Conservation (phyloP, 35 echinoderm and acorn worm species). For the Diadema setosum region DNA sequence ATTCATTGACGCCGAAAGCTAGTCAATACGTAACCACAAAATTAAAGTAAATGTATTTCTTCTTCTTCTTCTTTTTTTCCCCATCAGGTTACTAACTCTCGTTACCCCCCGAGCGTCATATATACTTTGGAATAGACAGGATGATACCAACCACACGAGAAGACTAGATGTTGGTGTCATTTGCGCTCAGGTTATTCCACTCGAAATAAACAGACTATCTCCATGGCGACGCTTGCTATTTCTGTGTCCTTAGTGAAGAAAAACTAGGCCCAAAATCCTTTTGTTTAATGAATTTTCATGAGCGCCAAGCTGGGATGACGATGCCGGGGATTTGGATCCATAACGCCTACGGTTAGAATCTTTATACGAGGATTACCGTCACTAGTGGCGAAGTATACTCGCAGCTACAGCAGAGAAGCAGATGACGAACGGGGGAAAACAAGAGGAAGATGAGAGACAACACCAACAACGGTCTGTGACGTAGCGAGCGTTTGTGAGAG, state of each 20-base stretch:
- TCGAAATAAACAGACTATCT: neutral
- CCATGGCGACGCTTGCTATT: neutral
- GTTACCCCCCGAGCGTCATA: no score
- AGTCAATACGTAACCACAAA: neutral
- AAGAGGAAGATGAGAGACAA: neutral
- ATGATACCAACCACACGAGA: no score
- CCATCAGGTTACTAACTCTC: no score
- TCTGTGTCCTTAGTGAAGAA: neutral
- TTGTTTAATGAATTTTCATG: conserved; percentile 21
- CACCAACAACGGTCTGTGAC: no score
- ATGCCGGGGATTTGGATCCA: neutral
- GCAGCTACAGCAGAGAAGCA: neutral
- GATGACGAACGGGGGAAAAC: neutral
- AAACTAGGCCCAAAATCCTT: conserved; percentile 8
- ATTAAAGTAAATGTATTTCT: no score
- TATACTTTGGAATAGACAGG: no score
- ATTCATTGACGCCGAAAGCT: neutral
- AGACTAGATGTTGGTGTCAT: no score
- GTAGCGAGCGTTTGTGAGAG: no score
- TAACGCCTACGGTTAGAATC: neutral
- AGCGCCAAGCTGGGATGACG: neutral
- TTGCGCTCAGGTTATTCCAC: neutral
- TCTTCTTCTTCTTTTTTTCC: no score
- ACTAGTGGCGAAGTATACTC: neutral
- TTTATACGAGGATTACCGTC: neutral